phyloP scores from a whole-genome alignment of 2,888 invertebrate genomes.

The Lepas anatifera region DNA sequence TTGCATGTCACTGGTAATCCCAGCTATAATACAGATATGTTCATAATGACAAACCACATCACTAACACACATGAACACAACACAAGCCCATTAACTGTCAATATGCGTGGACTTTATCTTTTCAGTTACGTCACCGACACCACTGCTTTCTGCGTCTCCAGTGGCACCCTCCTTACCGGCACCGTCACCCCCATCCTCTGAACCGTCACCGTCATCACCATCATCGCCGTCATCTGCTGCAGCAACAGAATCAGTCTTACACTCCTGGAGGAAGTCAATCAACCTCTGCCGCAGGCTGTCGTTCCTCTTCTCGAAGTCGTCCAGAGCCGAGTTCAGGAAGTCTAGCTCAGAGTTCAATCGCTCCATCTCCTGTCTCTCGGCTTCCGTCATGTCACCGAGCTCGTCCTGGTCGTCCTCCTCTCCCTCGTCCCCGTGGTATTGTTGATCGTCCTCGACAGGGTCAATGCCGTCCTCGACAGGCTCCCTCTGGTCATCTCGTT shows the following conservation, averaged over 20 bases:
- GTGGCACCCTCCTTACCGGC: no score
- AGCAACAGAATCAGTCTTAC: neutral
- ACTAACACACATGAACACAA: no score
- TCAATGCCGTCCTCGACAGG: neutral
- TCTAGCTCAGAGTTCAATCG: neutral
- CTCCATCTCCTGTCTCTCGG: neutral
- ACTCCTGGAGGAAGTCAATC: neutral
- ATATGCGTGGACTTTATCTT: no score
- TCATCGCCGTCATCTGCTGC: no score
- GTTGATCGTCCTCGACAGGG: neutral
- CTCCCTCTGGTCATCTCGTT: neutral
- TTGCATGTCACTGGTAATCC: no score
- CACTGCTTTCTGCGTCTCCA: no score
- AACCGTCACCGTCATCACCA: no score
- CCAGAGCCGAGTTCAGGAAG: neutral
- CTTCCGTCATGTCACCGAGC: neutral
- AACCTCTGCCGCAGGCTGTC: neutral
- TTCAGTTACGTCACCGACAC: no score
- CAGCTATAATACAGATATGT: no score
- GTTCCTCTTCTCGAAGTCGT: constrained; percentile 5
- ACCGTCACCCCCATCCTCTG: no score
- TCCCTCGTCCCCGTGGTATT: neutral
- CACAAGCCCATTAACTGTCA: no score
- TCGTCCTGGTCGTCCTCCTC: neutral
- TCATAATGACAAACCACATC: no score